Base-by-base conservation (phyloP, 2,113 vertebrate genomes). In the Ifrita kowaldi region DNA sequence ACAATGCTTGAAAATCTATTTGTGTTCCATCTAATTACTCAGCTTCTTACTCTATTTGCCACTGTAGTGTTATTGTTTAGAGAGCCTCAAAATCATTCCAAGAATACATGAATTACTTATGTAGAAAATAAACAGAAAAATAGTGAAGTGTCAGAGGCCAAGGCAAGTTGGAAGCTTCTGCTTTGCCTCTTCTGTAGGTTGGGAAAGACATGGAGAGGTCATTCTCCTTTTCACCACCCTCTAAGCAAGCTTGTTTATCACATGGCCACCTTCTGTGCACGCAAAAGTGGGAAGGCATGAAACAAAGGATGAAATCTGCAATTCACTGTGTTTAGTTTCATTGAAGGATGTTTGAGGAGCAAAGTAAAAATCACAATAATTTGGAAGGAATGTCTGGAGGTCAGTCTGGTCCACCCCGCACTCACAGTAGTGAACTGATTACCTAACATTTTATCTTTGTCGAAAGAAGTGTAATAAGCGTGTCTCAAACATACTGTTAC, bases 21-120 rank as follows among this genome's bases (percentile, higher is more conserved):
- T 94, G 42, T 76, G 75, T 90, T 93, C 67, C 44, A 63, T 57
- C 88, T 90, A 79, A 87, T 96, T 94, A 91, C 78, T 95, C 82
- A 63, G 35, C 71, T 82, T 60, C 86, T 94, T 49, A 73, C 50
- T 96, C 46, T 46, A 1, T 63, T 90, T 87, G 63, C 75, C 55
- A 73, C 55, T 67, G 47, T 67, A 60, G 28, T 67, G 65, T 71
- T 80, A 78, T 9, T 95, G 83, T 89, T 90, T 63, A 41, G 59
- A 80, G 33, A 68, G 13, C 13, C 76, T 89, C 44, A 64, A 35
- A 89, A 56, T 56, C 79, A 44, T 91, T 81, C 76, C 68, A 64
- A 26, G 64, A 90, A 57, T 53, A 33, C 50, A n/a, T 30, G 35
- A 81, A 57, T 49, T 84, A 49, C 62, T 93, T n/a, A 41, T 71